Evolutionary conservation across 2,797 vertebrate species (phyloP), one percentile per base, ranked within the genome.

Genomic region (Falco peregrinus): DNA sequence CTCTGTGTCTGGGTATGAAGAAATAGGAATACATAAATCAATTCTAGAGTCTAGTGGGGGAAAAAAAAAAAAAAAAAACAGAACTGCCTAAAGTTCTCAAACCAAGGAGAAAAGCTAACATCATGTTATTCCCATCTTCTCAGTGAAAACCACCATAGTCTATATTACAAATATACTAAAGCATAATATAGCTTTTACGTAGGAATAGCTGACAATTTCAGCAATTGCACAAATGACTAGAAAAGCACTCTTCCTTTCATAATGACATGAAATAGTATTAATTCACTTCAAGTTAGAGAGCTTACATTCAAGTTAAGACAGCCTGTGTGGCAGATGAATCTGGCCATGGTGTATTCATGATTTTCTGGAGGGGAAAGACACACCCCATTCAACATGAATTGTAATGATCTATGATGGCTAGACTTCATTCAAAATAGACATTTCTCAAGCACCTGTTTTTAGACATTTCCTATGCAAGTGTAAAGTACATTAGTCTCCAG

Each of bases 11-110:
- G 95, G 25, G 86, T 88, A 90, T 82, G 59, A 79, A 96, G 83
- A 88, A 97, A 79, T 73, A 94, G 87, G 43, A 96, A 95, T 93
- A 59, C 33, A 79, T 91, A 95, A 95, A 96, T 93, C 73, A 91
- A 43, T 94, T 88, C 61, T 43, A 82, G 79, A 75, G 69, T 88
- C 73, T 78, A 86, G 82, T 65, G 54, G 73, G 10, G 10, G 37
- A 37, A 37, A 4, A 59, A 84, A 68, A 76, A 31, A 65, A 43
- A 29, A 76, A 31, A 65, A 39, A 22, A 59, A 39, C 2, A 60
- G n/a, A n/a, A n/a, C 35, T 71, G 7, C 61, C 28, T 74, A 20
- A 91, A 73, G 41, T 95, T 97, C 69, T 61, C 37, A 84, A 84
- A 90, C 13, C 33, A 90, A 91, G 61, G 59, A 95, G 73, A 84